Evolutionary conservation across 2,888 invertebrate genomes (phyloP).

Genomic region (Plemyria rubiginata): DNA sequence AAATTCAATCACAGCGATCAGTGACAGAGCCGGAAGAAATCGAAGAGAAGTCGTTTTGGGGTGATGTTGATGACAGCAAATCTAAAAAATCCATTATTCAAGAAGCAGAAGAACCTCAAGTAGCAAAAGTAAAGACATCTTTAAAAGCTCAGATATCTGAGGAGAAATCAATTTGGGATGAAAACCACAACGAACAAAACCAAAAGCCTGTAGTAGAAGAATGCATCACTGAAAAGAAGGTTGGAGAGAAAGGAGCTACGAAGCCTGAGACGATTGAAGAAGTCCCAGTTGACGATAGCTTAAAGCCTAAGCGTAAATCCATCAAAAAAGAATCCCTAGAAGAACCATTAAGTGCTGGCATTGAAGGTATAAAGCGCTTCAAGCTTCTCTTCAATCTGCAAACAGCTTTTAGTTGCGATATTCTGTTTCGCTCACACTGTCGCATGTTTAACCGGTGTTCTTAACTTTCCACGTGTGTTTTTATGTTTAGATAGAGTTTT

Average conservation of each 20-base stretch:
- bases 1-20: slow-evolving; percentile 58
- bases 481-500: slow-evolving; percentile 84
- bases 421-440: slow-evolving; percentile 64
- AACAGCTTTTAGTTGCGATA: slow-evolving; percentile 75
- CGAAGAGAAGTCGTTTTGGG: slow-evolving; percentile 64
- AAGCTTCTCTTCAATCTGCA: slow-evolving; percentile 67
- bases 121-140: slow-evolving; percentile 51
- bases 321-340: slow-evolving; percentile 73
- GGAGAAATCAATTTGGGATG: slow-evolving; percentile 74
- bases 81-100: slow-evolving; percentile 55
- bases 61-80: slow-evolving; percentile 59
- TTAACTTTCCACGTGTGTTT: slow-evolving; percentile 80
- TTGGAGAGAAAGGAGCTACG: slow-evolving; percentile 61
- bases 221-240: slow-evolving; percentile 56
- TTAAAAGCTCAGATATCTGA: slow-evolving; percentile 60
- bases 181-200: slow-evolving; percentile 67
- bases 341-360: slow-evolving; percentile 80
- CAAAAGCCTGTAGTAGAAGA: slow-evolving; percentile 64
- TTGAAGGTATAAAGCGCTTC: slow-evolving; percentile 79
- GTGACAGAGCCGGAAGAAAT: slow-evolving; percentile 57
- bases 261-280: slow-evolving; percentile 72
- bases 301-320: slow-evolving; percentile 75
- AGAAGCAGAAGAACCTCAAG: slow-evolving; percentile 53
- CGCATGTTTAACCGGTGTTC: slow-evolving; percentile 80
- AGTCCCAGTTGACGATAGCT: slow-evolving; percentile 63